A percentile compares a stretch with the other conserved stretches of the same genome.
Conservation (phyloP, 2,888 invertebrate genomes). For the Pachydiplax longipennis region DNA sequence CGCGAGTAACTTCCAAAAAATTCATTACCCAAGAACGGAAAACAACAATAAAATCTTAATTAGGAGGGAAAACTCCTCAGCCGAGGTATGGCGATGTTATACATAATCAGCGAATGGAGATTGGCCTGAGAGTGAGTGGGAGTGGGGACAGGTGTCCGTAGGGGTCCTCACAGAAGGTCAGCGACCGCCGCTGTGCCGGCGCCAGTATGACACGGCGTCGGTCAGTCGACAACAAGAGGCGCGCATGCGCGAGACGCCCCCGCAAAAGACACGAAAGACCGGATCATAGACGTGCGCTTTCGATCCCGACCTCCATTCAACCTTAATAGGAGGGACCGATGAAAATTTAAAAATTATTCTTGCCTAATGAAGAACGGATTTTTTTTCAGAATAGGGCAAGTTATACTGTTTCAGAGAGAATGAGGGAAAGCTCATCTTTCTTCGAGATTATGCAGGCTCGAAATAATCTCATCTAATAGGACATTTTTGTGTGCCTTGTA, state of each 20-base stretch:
- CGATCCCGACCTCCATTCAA: neutral
- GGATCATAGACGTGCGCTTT: neutral
- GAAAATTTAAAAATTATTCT: neutral
- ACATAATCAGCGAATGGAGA: no score
- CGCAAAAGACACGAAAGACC: neutral
- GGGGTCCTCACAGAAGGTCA: neutral
- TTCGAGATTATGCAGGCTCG: no score
- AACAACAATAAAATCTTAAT: no score
- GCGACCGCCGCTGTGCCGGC: neutral
- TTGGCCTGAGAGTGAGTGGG: neutral
- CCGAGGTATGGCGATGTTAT: no score
- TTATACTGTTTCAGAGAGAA: no score
- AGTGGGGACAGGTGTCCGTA: neutral
- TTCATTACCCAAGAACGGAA: no score
- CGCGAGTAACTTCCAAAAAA: no score
- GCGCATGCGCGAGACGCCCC: constrained; percentile 9
- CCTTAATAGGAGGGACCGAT: neutral
- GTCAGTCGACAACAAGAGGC: neutral
- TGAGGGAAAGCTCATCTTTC: no score
- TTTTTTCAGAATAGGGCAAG: no score
- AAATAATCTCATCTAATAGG: no score
- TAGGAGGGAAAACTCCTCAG: no score
- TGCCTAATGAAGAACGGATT: neutral
- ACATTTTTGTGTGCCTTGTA: no score
- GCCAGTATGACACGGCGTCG: constrained; percentile 27